Conservation (phyloP, 2,113 vertebrate genomes). For the Dipodomys stephensi region DNA sequence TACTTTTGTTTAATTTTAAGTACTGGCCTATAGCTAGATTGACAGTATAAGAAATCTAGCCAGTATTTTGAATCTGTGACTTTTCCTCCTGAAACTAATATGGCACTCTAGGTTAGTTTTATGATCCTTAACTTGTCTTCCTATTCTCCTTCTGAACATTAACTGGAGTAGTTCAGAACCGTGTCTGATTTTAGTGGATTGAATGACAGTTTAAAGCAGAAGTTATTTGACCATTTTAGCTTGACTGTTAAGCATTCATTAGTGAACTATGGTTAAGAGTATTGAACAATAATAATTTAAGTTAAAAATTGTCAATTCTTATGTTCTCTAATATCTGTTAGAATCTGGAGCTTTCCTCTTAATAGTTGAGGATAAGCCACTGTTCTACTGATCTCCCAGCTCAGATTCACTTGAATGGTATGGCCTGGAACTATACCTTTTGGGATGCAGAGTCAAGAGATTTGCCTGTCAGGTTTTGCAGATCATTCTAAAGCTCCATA, state of each 20-base stretch:
- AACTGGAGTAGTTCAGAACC: conserved; percentile 42
- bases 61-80: conserved; percentile 20
- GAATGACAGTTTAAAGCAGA: conserved; percentile 58
- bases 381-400: background rate
- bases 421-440: background rate
- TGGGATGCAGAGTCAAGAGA: background rate
- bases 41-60: background rate
- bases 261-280: conserved; percentile 44
- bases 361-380: background rate
- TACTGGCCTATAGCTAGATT: background rate
- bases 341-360: background rate
- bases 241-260: conserved; percentile 45
- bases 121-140: background rate
- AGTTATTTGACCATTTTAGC: conserved; percentile 52
- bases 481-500: conserved; percentile 37
- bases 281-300: conserved; percentile 43
- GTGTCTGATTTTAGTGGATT: conserved; percentile 28
- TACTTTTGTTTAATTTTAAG: conserved; percentile 45
- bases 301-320: conserved; percentile 46
- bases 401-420: conserved; percentile 38
- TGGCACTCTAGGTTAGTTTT: background rate
- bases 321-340: background rate
- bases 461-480: conserved; percentile 58
- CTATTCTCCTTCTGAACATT: background rate
- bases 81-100: background rate